phyloP scores from a whole-genome alignment of 23 tunicate species.

The Halocynthia roretzi region DNA sequence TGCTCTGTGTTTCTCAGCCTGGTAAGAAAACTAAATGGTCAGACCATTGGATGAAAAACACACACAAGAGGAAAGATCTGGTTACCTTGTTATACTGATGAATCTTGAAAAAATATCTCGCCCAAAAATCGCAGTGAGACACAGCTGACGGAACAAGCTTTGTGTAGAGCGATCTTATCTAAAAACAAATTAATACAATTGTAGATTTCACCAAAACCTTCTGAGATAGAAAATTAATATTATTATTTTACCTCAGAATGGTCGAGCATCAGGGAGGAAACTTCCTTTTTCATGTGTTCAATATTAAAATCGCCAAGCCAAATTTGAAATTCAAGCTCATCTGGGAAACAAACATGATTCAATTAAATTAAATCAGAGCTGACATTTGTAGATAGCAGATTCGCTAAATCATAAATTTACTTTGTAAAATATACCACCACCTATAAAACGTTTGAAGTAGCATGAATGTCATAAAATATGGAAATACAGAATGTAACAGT shows the following conservation, averaged over 20 bases:
- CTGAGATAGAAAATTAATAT: not conserved
- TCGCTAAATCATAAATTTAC: too few species aligned
- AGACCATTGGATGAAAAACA: not conserved
- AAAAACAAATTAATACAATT: not conserved
- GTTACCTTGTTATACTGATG: slow-evolving; percentile 43
- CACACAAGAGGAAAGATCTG: not conserved
- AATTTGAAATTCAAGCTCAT: slow-evolving; percentile 33
- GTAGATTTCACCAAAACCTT: not conserved
- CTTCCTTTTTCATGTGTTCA: slow-evolving; percentile 59
- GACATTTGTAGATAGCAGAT: too few species aligned
- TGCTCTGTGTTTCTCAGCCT: slow-evolving; percentile 80
- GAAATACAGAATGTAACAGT: too few species aligned
- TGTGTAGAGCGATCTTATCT: slow-evolving; percentile 86
- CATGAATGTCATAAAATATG: too few species aligned
- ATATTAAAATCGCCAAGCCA: slow-evolving; percentile 60
- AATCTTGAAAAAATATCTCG: slow-evolving; percentile 74
- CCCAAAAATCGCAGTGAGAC: slow-evolving; percentile 90
- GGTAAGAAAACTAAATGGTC: not conserved
- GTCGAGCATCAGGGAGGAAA: slow-evolving; percentile 89
- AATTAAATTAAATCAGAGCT: too few species aligned
- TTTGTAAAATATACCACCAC: too few species aligned
- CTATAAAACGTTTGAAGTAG: too few species aligned
- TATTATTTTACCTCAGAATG: slow-evolving; percentile 45
- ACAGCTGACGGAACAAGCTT: slow-evolving; percentile 94
- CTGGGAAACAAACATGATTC: slow-evolving; percentile 15